Evolutionary conservation across 2,888 invertebrate species (phyloP), one percentile per base, ranked within the genome.

Genomic region (Listrodromus nycthemerus): DNA sequence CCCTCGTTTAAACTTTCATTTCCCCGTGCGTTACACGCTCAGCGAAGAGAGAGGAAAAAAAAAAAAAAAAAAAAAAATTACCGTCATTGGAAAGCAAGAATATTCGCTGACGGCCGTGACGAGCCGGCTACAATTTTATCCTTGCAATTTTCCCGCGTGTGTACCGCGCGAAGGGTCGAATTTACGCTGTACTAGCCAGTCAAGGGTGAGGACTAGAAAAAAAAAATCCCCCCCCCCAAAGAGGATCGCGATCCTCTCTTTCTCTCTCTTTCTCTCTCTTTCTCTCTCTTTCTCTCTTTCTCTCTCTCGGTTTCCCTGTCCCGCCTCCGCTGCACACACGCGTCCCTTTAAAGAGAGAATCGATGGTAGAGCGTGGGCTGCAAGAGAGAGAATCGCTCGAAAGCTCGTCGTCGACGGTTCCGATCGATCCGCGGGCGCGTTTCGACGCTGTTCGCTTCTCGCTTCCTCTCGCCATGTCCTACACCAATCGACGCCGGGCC

Each of bases 371-470:
- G 76, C 41, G 79, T 80, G 80, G 76, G 73, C 41, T 61, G 71
- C 61, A 1, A 55, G 55, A 55, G 80, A 74, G 80, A 74, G 83
- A 77, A 80, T 84, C 80, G 80, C 83, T 83, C 73, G 83, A 80
- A 84, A 78, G 80, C 83, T 84, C 80, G 58, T 63, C 77, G 80
- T 77, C 80, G 83, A 80, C 80, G 83, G 80, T 78, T 61, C 80
- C 80, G 27, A 84, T 84, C 83, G 83, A 84, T 84, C 74, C 63
- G 61, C 81, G 55, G 76, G 80, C 81, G 83, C 83, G 83, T 84
- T 84, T 80, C 83, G 80, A 80, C 83, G 83, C 80, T 84, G 65
- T 80, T 77, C 55, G 63, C 74, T 74, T 81, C 80, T 80, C 80
- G 77, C 83, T 83, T 71, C 48, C 27, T 58, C 37, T 41, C 30